phyloP scores from a whole-genome alignment of 1,140 invertebrate genomes.

The Neodiprion virginianus region DNA sequence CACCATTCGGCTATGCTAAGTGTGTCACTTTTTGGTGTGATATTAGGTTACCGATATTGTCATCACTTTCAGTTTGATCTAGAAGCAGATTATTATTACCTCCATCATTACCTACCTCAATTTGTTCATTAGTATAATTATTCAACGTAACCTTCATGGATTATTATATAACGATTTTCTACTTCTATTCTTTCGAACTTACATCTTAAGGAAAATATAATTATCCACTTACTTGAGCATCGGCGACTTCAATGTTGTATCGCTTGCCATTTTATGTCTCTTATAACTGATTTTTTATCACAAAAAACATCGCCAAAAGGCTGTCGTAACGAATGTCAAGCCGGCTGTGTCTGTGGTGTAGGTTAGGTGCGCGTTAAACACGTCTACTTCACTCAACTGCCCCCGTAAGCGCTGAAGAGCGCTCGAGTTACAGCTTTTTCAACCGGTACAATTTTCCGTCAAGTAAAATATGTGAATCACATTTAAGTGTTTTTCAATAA shows the following conservation, averaged over 20 bases:
- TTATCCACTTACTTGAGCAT: not conserved
- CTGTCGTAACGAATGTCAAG: not conserved
- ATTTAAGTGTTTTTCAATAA: too few relatives aligned
- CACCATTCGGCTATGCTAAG: not conserved
- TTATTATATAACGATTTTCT: not conserved
- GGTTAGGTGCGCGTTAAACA: not conserved
- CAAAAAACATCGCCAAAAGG: not conserved
- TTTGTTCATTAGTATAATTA: not conserved
- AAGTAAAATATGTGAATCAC: too few relatives aligned
- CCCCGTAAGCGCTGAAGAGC: too few relatives aligned
- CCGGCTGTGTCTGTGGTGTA: not conserved
- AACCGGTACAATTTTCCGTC: too few relatives aligned
- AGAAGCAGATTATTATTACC: not conserved
- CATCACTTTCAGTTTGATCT: not conserved
- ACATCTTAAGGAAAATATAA: not conserved
- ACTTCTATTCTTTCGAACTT: not conserved
- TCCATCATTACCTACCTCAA: not conserved
- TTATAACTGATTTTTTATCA: not conserved
- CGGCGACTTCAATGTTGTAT: not conserved
- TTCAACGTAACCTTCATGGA: not conserved
- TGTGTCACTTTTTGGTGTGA: not conserved
- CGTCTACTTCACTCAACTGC: not conserved
- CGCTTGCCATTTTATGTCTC: not conserved
- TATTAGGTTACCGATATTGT: not conserved
- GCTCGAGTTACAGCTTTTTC: too few relatives aligned